Evolutionary conservation across 2,888 invertebrate species (phyloP).

Genomic region (Epirrhoe tristata): DNA sequence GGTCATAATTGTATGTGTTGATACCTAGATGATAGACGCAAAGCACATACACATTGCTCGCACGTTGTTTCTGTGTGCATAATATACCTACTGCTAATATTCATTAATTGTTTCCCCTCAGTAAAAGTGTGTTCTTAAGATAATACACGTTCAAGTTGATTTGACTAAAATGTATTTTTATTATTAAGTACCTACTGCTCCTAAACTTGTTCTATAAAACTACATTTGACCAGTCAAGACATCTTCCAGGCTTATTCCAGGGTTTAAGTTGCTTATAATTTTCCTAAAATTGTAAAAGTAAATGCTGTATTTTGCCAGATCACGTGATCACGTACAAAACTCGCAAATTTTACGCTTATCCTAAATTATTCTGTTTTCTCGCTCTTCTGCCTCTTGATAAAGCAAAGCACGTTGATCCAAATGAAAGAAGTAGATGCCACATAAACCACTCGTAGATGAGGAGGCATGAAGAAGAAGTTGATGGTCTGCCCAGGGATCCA

Average conservation of each 20-base stretch:
- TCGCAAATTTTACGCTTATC: background rate
- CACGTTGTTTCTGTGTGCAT: no score
- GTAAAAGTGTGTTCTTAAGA: no score
- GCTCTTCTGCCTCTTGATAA: constrained; percentile 88
- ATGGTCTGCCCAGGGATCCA: constrained; percentile 93
- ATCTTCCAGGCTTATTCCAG: no score
- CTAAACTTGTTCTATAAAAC: background rate
- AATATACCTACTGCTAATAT: background rate
- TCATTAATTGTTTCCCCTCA: no score
- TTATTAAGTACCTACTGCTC: background rate
- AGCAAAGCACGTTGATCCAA: constrained; percentile 95
- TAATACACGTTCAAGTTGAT: background rate
- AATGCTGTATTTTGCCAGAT: no score
- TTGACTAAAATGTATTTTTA: background rate
- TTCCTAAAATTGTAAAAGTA: no score
- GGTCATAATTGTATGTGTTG: no score
- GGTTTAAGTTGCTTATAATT: no score
- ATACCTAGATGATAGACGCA: no score
- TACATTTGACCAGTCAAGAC: background rate
- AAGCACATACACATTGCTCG: no score
- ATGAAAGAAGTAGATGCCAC: constrained; percentile 91
- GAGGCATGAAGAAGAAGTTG: constrained; percentile 91
- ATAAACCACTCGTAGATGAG: constrained; percentile 90
- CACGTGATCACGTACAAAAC: no score
- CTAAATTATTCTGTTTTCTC: constrained; percentile 23